phyloP scores from a whole-genome alignment of 2,797 vertebrate genomes.

The Brotula barbata region DNA sequence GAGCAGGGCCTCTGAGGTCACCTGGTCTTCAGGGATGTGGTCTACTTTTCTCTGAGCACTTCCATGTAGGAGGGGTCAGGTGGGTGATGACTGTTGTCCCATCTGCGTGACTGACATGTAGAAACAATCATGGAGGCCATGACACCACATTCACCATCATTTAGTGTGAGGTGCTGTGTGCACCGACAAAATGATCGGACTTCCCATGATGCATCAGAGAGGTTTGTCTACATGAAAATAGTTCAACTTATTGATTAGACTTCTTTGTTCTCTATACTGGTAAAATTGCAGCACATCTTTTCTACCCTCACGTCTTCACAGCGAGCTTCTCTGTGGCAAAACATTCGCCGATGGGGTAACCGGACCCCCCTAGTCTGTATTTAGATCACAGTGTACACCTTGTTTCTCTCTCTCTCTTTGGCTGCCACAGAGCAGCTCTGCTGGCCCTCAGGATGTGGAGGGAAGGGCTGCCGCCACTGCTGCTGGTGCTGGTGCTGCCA shows the following conservation, averaged over 20 bases:
- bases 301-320: conserved; percentile 52
- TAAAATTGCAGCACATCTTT: conserved; percentile 21
- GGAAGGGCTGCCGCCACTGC: conserved; percentile 40
- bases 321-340: conserved; percentile 68
- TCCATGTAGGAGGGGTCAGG: conserved; percentile 39
- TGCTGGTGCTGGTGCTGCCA: conserved; percentile 51
- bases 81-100: conserved; percentile 25
- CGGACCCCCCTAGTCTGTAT: conserved; percentile 53
- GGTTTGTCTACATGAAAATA: too few species aligned
- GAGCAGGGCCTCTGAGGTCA: neutral
- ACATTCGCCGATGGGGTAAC: conserved; percentile 62
- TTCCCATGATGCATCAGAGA: conserved; percentile 2
- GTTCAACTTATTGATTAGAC: conserved; percentile 21
- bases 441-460: conserved; percentile 76
- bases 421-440: conserved; percentile 61
- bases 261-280: conserved; percentile 33
- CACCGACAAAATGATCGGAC: conserved; percentile 11
- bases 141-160: conserved; percentile 32
- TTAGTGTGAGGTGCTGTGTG: conserved; percentile 30
- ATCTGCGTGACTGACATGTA: conserved; percentile 20
- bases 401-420: conserved; percentile 69
- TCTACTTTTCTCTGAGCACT: conserved; percentile 54
- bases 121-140: conserved; percentile 21
- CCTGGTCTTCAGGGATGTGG: conserved; percentile 39
- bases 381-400: conserved; percentile 79